Evolutionary conservation across 2,113 vertebrate species (phyloP).

Genomic region (Coptodon rendalli): DNA sequence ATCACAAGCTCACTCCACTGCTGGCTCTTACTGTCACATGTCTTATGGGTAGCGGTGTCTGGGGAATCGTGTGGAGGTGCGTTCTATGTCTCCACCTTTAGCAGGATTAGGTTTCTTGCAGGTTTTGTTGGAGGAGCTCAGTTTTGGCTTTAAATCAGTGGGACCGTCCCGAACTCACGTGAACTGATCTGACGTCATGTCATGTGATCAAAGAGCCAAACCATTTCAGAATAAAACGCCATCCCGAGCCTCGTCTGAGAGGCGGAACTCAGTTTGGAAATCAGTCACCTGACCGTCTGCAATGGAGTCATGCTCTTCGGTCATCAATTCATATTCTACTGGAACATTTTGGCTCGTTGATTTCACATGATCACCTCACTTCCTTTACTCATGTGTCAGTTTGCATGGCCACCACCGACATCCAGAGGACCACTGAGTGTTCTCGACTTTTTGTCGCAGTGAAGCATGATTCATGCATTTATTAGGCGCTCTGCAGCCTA

Average conservation of each 20-base stretch:
- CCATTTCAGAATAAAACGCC: not conserved
- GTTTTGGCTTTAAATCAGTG: not conserved
- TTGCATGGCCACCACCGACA: not conserved
- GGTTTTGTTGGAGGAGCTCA: not conserved
- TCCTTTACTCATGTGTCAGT: not conserved
- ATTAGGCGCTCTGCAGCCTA: not conserved
- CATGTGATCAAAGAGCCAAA: not conserved
- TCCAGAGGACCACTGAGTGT: not conserved
- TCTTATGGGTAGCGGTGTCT: not conserved
- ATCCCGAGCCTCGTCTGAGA: not conserved
- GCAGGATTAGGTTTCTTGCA: not conserved
- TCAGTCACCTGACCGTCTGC: not conserved
- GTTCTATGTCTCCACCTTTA: not conserved
- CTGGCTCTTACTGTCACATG: not conserved
- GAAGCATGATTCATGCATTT: not conserved
- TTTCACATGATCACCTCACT: not conserved
- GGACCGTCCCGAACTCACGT: not conserved
- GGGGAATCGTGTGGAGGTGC: not conserved
- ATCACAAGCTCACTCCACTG: not conserved
- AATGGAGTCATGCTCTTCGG: not conserved
- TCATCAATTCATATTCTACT: not conserved
- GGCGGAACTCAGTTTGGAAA: not conserved
- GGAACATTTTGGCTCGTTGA: not conserved
- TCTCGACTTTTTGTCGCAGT: not conserved
- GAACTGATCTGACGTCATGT: not conserved